Conservation (phyloP, 2,888 invertebrate genomes). For the Blastobasis lacticolella region DNA sequence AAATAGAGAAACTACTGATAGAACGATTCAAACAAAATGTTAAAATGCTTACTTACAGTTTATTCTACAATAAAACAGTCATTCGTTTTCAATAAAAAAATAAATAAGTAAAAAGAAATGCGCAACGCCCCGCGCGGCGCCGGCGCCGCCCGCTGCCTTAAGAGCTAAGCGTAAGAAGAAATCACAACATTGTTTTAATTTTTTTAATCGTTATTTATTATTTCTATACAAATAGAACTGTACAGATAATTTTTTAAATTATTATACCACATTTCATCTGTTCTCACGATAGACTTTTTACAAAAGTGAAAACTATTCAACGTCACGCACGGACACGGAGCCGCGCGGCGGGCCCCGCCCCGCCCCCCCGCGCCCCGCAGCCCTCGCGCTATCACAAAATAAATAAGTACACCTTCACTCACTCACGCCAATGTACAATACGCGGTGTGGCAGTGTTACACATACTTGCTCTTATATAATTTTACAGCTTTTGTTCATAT, state of each 20-base stretch:
- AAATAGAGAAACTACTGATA: too few species aligned
- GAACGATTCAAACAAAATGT: conserved; percentile 43
- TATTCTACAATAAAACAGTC: conserved; percentile 72
- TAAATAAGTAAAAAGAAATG: conserved; percentile 45
- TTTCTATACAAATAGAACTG: conserved; percentile 77
- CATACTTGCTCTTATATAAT: conserved; percentile 46
- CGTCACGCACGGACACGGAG: conserved; percentile 59
- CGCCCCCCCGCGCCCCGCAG: conserved; percentile 4
- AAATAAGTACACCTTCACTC: conserved; percentile 56
- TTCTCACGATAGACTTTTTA: conserved; percentile 74
- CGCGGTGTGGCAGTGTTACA: conserved; percentile 45
- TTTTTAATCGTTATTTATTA: conserved; percentile 74
- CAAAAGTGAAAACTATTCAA: conserved; percentile 75
- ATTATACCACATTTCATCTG: conserved; percentile 68
- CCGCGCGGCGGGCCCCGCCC: conserved; percentile 4
- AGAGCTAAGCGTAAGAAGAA: conserved; percentile 57
- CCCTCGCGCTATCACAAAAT: conserved; percentile 32
- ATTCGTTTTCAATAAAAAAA: conserved; percentile 59
- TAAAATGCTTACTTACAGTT: conserved; percentile 62
- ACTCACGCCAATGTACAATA: conserved; percentile 28
- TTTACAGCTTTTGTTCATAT: conserved; percentile 48
- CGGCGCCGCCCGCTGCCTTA: conserved; percentile 39
- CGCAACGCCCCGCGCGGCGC: conserved; percentile 31
- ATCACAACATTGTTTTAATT: conserved; percentile 68
- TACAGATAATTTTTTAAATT: conserved; percentile 75